phyloP scores from a whole-genome alignment of 2,113 vertebrate species.

The Carassius gibelio region DNA sequence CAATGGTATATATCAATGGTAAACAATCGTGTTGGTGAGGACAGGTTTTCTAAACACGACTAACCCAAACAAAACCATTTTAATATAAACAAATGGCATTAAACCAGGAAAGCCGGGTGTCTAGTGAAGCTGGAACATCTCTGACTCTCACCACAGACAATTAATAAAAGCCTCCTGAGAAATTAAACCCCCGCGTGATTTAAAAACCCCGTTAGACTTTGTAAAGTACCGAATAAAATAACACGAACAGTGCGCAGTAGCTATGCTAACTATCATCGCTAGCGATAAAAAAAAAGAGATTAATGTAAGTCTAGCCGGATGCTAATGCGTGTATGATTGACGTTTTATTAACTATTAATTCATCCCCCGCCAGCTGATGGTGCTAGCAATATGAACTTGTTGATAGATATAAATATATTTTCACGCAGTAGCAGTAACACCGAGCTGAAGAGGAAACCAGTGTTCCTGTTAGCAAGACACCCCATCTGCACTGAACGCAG shows the following conservation, averaged over 20 bases:
- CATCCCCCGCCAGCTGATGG: not conserved
- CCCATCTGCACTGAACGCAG: not conserved
- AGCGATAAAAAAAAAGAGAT: not conserved
- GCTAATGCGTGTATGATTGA: constrained; percentile 7
- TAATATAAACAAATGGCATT: too few relatives aligned
- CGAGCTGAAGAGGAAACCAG: not conserved
- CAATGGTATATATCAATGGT: not conserved
- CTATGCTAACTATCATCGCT: constrained; percentile 30
- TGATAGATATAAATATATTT: not conserved
- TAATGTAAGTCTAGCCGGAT: not conserved
- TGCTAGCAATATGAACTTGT: not conserved
- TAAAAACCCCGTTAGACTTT: not conserved
- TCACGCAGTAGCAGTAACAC: not conserved
- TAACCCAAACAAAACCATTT: not conserved
- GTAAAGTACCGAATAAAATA: not conserved
- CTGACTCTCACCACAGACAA: not conserved
- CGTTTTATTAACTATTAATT: not conserved
- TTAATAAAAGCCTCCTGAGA: not conserved
- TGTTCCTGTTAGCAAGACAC: not conserved
- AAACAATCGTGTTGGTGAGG: not conserved
- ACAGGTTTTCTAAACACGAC: not conserved
- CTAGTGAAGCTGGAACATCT: not conserved
- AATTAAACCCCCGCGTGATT: not conserved
- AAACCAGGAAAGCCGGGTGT: not conserved
- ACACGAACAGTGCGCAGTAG: constrained; percentile 11